Percentiles rank a stretch among this genome's conserved stretches.
These are phyloP conservation scores for Asobara japonica DNA, from an alignment of 1,140 invertebrate species.

Conservation along the genomic window DNA sequence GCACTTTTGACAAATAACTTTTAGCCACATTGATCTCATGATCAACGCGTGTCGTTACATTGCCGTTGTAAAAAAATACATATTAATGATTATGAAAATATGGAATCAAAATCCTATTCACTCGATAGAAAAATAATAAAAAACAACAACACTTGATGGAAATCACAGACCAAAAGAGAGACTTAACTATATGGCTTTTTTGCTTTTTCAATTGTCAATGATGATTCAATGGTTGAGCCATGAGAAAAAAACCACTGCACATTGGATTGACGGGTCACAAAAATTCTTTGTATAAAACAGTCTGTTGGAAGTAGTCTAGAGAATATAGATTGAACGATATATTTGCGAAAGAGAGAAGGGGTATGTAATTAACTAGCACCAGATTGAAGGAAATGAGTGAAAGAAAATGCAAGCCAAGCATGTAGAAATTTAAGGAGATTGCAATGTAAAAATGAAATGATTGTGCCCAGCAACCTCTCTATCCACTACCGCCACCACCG, in stretches of 20 bases:
- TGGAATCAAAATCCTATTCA: not conserved
- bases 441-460: not conserved
- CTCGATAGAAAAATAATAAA: not conserved
- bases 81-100: too few relatives aligned
- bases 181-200: not conserved
- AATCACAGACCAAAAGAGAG: not conserved
- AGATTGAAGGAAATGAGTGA: not conserved
- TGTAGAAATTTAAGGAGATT: not conserved
- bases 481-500: slow-evolving; percentile 1
- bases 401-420: not conserved
- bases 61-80: too few relatives aligned
- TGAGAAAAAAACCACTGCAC: not conserved
- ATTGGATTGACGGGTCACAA: not conserved
- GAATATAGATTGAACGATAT: not conserved
- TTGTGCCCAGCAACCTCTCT: slow-evolving; percentile 1
- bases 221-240: not conserved
- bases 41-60: not conserved
- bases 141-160: not conserved
- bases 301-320: not conserved
- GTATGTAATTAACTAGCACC: too few relatives aligned
- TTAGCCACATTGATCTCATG: not conserved
- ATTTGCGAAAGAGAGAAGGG: not conserved
- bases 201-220: not conserved
- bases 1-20: slow-evolving; percentile 3
- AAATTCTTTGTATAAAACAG: not conserved